Evolutionary conservation across 2,888 invertebrate species (phyloP).

Genomic region (Yponomeuta evonymella): DNA sequence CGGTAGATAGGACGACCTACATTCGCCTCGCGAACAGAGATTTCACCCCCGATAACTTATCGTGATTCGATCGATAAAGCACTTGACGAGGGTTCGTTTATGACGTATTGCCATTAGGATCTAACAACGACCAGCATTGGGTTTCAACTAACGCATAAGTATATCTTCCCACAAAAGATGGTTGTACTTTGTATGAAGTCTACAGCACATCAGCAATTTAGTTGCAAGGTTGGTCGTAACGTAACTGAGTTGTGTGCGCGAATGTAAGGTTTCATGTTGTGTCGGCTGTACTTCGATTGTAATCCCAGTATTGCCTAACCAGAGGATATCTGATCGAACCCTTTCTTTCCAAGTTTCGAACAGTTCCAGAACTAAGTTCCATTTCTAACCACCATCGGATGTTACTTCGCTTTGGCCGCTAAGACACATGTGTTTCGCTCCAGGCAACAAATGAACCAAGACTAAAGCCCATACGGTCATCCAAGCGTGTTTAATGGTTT

Average conservation of each 20-base stretch:
- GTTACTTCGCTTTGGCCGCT: too few species aligned
- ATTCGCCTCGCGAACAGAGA: constrained; percentile 34
- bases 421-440: too few species aligned
- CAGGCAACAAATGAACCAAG: background rate
- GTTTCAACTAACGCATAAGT: background rate
- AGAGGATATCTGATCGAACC: too few species aligned
- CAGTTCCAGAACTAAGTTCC: too few species aligned
- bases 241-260: background rate
- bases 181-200: too few species aligned
- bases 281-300: too few species aligned
- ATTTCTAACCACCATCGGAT: too few species aligned
- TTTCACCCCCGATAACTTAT: constrained; percentile 57
- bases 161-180: too few species aligned
- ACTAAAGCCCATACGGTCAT: background rate
- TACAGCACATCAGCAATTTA: too few species aligned
- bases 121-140: background rate
- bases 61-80: constrained; percentile 58
- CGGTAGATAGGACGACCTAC: constrained; percentile 52
- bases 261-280: too few species aligned
- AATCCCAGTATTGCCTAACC: too few species aligned
- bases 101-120: background rate
- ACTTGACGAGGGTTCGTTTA: constrained; percentile 31
- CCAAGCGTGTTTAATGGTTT: constrained; percentile 9
- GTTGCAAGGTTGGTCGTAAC: background rate
- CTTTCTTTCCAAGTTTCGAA: too few species aligned